A percentile compares a stretch with the other conserved stretches of the same genome.
phyloP scores from a whole-genome alignment of 2,888 invertebrate genomes.

The Salticus scenicus region DNA sequence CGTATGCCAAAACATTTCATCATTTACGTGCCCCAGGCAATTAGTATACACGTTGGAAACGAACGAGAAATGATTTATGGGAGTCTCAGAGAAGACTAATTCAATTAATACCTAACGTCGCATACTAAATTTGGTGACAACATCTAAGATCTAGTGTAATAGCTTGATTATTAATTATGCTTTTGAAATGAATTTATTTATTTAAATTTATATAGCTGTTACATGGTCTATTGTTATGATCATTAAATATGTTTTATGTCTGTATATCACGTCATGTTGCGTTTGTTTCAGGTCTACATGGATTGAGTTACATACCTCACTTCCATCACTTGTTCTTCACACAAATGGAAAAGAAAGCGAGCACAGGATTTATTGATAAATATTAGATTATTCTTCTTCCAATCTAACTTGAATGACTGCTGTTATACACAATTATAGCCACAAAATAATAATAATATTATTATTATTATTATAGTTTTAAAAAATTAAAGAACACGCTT shows the following conservation, averaged over 20 bases:
- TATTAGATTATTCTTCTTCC: neutral
- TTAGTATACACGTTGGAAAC: conserved; percentile 48
- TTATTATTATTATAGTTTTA: too few relatives aligned
- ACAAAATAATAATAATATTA: too few relatives aligned
- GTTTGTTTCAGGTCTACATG: conserved; percentile 14
- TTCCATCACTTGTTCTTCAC: neutral
- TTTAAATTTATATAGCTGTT: conserved; percentile 63
- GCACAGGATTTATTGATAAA: neutral
- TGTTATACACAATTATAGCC: too few relatives aligned
- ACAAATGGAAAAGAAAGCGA: neutral
- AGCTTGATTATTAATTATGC: conserved; percentile 56
- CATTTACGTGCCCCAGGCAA: conserved; percentile 46
- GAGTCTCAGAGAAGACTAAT: conserved; percentile 45
- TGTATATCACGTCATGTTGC: conserved; percentile 54
- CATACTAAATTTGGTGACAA: conserved; percentile 61
- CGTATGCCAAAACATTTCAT: conserved; percentile 19
- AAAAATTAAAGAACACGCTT: too few relatives aligned
- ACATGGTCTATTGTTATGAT: conserved; percentile 64
- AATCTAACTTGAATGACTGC: too few relatives aligned
- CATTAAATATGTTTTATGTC: conserved; percentile 62
- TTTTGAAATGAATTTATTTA: conserved; percentile 57
- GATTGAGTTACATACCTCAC: neutral
- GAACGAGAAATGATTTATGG: conserved; percentile 61
- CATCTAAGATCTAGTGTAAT: conserved; percentile 53
- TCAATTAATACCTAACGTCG: conserved; percentile 61